phyloP scores from a whole-genome alignment of 2,113 vertebrate genomes.

The Scatophagus argus region DNA sequence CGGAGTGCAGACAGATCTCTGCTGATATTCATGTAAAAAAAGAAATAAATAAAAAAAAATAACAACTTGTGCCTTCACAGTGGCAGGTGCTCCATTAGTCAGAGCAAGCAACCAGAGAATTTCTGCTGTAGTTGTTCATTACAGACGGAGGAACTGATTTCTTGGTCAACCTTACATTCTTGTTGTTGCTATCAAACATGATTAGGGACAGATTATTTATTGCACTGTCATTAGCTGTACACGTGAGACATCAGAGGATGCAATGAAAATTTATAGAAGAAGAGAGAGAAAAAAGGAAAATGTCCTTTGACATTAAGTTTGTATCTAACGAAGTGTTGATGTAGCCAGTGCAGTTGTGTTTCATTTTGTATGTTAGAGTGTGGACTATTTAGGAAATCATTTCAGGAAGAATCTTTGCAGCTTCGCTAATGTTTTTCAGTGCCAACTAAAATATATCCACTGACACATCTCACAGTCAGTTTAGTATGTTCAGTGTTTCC shows the following conservation, averaged over 20 bases:
- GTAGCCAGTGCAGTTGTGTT: not conserved
- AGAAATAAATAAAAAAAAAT: no score
- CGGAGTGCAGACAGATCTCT: no score
- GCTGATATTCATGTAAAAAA: no score
- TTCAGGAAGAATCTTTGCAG: no score
- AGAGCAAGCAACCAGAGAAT: not conserved
- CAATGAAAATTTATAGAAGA: not conserved
- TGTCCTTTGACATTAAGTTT: not conserved
- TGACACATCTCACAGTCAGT: no score
- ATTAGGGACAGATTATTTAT: not conserved
- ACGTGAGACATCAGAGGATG: not conserved
- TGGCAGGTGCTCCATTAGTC: not conserved
- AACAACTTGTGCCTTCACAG: not conserved
- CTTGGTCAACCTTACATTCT: not conserved
- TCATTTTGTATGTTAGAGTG: not conserved
- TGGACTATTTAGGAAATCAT: no score
- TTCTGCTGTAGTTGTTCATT: not conserved
- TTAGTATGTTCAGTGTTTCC: no score
- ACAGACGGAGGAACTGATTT: not conserved
- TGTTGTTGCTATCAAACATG: not conserved
- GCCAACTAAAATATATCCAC: no score
- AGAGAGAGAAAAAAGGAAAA: not conserved
- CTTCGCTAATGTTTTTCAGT: no score
- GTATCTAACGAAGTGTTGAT: not conserved
- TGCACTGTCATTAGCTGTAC: not conserved